phyloP scores from a whole-genome alignment of 2,113 vertebrate species.

The Benitochromis conjunctus region DNA sequence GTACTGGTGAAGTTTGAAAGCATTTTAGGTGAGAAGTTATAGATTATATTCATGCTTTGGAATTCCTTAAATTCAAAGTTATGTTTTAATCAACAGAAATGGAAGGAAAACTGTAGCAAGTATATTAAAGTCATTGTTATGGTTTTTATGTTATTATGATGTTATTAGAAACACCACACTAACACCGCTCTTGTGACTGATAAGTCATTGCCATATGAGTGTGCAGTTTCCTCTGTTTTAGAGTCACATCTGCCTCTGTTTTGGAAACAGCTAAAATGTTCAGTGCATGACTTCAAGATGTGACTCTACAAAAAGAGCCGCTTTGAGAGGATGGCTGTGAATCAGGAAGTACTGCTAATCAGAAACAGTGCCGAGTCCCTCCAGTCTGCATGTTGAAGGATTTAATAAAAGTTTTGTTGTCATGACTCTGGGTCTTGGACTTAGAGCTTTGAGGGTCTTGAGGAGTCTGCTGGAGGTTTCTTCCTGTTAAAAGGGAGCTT shows the following conservation, averaged over 20 bases:
- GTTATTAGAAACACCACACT: neutral
- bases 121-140: neutral
- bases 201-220: neutral
- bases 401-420: neutral
- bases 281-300: neutral
- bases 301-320: neutral
- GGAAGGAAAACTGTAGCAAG: neutral
- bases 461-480: neutral
- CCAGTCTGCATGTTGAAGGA: neutral
- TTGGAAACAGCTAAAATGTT: neutral
- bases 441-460: neutral
- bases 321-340: neutral
- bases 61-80: neutral
- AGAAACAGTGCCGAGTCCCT: neutral
- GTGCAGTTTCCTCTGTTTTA: neutral
- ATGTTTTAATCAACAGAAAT: neutral
- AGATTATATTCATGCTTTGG: neutral
- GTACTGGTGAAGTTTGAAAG: neutral
- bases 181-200: neutral
- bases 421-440: neutral
- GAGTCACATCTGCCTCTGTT: neutral
- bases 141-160: neutral
- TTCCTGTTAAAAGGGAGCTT: neutral
- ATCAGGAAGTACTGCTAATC: neutral
- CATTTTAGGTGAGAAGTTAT: neutral